phyloP scores from a whole-genome alignment of 2,888 invertebrate species.

The Diaprepes abbreviatus region DNA sequence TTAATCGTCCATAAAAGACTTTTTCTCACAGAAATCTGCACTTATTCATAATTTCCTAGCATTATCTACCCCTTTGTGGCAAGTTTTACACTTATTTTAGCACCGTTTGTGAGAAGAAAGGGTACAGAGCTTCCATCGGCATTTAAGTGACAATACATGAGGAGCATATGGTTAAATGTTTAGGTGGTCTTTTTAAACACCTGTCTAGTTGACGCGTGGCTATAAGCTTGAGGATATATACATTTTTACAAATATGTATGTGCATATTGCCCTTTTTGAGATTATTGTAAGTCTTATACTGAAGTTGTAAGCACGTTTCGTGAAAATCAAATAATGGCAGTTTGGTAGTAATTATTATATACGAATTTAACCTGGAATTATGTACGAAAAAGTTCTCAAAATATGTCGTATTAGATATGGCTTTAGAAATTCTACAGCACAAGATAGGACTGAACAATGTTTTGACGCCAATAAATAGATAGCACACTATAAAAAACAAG shows the following conservation, averaged over 20 bases:
- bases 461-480: too few relatives aligned
- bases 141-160: slow-evolving; percentile 49
- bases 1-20: slow-evolving; percentile 20
- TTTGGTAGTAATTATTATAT: too few relatives aligned
- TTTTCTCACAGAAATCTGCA: slow-evolving; percentile 38
- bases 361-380: too few relatives aligned
- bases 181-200: slow-evolving; percentile 54
- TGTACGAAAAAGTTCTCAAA: too few relatives aligned
- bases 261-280: background rate
- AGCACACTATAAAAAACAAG: too few relatives aligned
- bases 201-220: slow-evolving; percentile 56
- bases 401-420: too few relatives aligned
- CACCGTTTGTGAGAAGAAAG: slow-evolving; percentile 38
- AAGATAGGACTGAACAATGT: too few relatives aligned
- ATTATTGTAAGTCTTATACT: background rate
- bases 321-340: background rate
- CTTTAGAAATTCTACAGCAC: too few relatives aligned
- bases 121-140: slow-evolving; percentile 43
- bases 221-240: slow-evolving; percentile 28
- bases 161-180: slow-evolving; percentile 51
- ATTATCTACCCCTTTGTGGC: slow-evolving; percentile 46
- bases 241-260: background rate
- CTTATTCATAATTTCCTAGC: background rate
- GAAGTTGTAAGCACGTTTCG: background rate
- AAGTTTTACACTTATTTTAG: slow-evolving; percentile 50